Evolutionary conservation across 2,888 invertebrate species (phyloP).

Genomic region (Xylota sylvarum): DNA sequence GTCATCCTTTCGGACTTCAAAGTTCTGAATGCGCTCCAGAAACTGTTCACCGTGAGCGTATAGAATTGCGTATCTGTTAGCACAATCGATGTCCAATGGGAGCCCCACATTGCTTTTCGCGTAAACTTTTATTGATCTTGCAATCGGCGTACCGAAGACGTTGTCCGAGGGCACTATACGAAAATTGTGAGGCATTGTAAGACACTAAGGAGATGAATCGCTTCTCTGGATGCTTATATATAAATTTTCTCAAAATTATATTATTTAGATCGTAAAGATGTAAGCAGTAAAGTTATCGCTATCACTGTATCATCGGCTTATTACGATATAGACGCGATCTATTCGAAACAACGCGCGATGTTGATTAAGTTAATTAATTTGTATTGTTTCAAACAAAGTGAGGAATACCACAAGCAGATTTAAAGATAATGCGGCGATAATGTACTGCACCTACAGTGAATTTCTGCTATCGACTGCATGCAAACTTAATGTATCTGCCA

Average conservation of each 20-base stretch:
- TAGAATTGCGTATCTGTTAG: neutral
- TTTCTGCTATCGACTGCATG: no score
- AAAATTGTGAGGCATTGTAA: constrained; percentile 14
- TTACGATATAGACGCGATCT: no score
- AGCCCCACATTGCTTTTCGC: constrained; percentile 12
- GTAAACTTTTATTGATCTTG: constrained; percentile 15
- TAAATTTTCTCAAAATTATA: neutral
- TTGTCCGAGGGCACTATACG: neutral
- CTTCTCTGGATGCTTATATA: no score
- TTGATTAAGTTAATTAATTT: no score
- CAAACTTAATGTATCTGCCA: no score
- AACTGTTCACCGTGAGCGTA: neutral
- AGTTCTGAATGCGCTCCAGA: constrained; percentile 64
- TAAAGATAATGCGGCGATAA: no score
- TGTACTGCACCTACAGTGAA: no score
- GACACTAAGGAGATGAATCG: neutral
- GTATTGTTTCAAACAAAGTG: no score
- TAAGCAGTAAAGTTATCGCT: no score
- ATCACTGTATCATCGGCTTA: neutral
- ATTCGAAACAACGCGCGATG: no score
- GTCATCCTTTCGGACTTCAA: constrained; percentile 78
- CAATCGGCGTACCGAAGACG: neutral
- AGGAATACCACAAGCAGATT: no score
- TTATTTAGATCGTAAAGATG: neutral
- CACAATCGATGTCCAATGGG: constrained; percentile 17